Percentiles rank a stretch among this genome's conserved stretches.
phyloP scores from a whole-genome alignment of 2,113 vertebrate genomes.

The Nycticryphes semicollaris region DNA sequence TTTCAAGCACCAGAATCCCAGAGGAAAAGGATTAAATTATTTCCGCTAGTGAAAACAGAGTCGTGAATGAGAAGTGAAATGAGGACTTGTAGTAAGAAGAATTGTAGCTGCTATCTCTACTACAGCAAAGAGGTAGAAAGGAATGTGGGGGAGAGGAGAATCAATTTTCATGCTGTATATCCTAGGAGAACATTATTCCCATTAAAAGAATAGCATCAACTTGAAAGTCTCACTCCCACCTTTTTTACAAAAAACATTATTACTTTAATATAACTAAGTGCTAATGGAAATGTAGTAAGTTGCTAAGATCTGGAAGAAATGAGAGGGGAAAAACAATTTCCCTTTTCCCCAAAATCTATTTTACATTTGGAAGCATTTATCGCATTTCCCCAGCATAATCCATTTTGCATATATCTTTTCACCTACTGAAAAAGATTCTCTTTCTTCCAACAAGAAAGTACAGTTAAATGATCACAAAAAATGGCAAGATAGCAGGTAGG shows the following conservation, averaged over 20 bases:
- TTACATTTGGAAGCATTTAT: neutral
- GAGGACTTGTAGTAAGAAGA: neutral
- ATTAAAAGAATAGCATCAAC: constrained; percentile 56
- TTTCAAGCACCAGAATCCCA: constrained; percentile 15
- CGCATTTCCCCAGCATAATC: neutral
- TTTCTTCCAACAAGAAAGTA: neutral
- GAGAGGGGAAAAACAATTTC: neutral
- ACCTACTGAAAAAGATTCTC: neutral
- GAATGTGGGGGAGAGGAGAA: neutral
- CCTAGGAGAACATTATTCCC: constrained; percentile 19
- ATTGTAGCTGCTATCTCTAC: neutral
- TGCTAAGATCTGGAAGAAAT: neutral
- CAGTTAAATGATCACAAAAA: neutral
- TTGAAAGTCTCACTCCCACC: constrained; percentile 15
- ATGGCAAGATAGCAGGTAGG: neutral
- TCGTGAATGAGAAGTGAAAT: constrained; percentile 1
- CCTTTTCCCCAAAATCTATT: neutral
- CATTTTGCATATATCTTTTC: neutral
- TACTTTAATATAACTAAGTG: neutral
- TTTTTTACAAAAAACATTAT: neutral
- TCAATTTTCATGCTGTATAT: constrained; percentile 31
- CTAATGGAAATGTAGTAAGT: neutral
- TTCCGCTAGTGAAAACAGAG: neutral
- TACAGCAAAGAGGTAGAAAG: neutral
- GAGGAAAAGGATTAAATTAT: neutral